Evolutionary conservation across 2,797 vertebrate species (phyloP).

Genomic region (Distichodus sexfasciatus): DNA sequence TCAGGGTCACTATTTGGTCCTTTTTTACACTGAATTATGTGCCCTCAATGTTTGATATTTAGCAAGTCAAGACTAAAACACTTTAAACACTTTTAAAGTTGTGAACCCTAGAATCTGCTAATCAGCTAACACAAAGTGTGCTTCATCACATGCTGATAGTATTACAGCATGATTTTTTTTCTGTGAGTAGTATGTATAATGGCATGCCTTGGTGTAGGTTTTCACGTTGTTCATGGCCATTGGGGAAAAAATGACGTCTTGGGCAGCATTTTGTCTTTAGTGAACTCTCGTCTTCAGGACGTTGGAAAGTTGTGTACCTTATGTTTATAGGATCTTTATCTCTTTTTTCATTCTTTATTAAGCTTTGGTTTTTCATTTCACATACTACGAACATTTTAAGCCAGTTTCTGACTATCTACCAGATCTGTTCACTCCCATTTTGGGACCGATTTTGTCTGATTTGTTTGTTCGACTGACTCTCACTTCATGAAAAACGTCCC

Average conservation of each 20-base stretch:
- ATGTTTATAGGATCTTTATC: not conserved
- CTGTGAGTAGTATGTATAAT: conserved; percentile 23
- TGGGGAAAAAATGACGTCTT: conserved; percentile 4
- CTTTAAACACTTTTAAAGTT: not conserved
- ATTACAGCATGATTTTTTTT: conserved; percentile 20
- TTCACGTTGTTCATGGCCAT: conserved; percentile 23
- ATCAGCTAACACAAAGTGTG: conserved; percentile 16
- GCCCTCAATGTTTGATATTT: conserved; percentile 31
- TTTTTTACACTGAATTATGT: conserved; percentile 33
- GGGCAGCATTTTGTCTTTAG: conserved; percentile 18
- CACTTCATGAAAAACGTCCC: not conserved
- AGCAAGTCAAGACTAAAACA: conserved; percentile 10
- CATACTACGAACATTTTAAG: not conserved
- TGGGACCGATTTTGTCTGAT: no score
- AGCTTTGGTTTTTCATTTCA: not conserved
- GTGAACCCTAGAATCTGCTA: conserved; percentile 18
- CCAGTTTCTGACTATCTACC: no score
- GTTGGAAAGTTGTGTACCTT: conserved; percentile 12
- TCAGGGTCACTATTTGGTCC: conserved; percentile 25
- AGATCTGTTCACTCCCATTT: no score
- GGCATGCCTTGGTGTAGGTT: conserved; percentile 31
- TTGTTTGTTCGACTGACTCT: not conserved
- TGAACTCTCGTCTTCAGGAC: conserved; percentile 22
- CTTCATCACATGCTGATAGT: conserved; percentile 25
- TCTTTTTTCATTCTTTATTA: not conserved